phyloP scores from a whole-genome alignment of 2,797 vertebrate genomes.

The Poeciliopsis infans region DNA sequence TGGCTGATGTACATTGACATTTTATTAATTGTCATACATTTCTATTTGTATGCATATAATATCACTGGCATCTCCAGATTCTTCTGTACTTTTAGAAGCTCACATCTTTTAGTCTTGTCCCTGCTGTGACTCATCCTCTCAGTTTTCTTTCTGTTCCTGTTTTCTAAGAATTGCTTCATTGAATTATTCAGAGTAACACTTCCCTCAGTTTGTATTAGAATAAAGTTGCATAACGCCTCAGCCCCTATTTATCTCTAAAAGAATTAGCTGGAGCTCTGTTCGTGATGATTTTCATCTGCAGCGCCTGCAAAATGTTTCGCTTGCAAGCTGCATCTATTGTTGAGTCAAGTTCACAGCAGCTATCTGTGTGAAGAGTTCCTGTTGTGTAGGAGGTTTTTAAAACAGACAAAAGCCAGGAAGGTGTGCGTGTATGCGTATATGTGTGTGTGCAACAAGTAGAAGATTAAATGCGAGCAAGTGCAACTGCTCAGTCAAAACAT shows the following conservation, averaged over 20 bases:
- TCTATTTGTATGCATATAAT: not conserved
- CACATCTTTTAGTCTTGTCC: not conserved
- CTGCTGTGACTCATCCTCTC: not conserved
- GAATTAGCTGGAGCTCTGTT: not conserved
- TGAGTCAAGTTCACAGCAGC: constrained; percentile 28
- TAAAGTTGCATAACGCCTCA: not conserved
- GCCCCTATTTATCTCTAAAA: not conserved
- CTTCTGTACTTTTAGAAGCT: not conserved
- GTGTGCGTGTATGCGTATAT: constrained; percentile 4
- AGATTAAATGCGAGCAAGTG: constrained; percentile 9
- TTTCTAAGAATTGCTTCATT: not conserved
- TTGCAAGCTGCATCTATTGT: constrained; percentile 30
- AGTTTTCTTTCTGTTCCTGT: not conserved
- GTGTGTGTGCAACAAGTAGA: constrained; percentile 35
- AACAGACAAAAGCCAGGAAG: constrained; percentile 23
- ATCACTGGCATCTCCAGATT: not conserved
- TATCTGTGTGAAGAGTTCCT: constrained; percentile 39
- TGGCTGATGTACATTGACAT: not conserved
- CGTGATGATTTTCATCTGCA: constrained; percentile 8
- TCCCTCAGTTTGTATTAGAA: not conserved
- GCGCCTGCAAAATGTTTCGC: constrained; percentile 19
- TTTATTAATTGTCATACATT: too few species aligned
- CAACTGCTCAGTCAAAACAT: constrained; percentile 10
- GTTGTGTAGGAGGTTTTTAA: constrained; percentile 53
- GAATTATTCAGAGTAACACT: not conserved